Evolutionary conservation across 2,797 vertebrate species (phyloP).

Genomic region (Pangasius djambal): DNA sequence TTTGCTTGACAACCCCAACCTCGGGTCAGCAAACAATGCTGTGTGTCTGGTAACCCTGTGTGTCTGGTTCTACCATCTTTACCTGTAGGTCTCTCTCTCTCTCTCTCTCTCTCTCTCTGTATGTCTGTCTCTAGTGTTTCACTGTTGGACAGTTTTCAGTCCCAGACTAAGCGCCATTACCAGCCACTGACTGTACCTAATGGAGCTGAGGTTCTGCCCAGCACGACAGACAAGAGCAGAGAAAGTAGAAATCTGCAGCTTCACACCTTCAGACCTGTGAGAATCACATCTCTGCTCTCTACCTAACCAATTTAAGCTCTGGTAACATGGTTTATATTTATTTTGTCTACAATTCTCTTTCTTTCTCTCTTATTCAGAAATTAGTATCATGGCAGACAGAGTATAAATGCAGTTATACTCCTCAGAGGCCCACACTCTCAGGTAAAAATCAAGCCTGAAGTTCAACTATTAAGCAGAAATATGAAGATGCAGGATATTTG

Average conservation of each 20-base stretch:
- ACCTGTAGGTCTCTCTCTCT: background rate
- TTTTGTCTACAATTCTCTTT: background rate
- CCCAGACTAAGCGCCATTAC: constrained; percentile 63
- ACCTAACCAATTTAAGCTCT: background rate
- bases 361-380: background rate
- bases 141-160: constrained; percentile 46
- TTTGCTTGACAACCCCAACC: constrained; percentile 60
- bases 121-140: background rate
- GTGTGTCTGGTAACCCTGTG: constrained; percentile 9
- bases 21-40: constrained; percentile 61
- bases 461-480: background rate
- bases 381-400: constrained; percentile 58
- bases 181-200: constrained; percentile 38
- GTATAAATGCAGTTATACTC: constrained; percentile 55
- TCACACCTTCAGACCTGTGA: constrained; percentile 30
- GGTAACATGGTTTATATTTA: background rate
- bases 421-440: constrained; percentile 40
- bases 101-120: background rate
- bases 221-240: constrained; percentile 15
- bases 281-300: background rate
- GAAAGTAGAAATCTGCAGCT: constrained; percentile 52
- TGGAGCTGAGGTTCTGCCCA: constrained; percentile 40
- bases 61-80: background rate
- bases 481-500: background rate
- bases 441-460: constrained; percentile 55